Evolutionary conservation across 1,140 invertebrate species (phyloP).

Genomic region (Sminthurides bifidus): DNA sequence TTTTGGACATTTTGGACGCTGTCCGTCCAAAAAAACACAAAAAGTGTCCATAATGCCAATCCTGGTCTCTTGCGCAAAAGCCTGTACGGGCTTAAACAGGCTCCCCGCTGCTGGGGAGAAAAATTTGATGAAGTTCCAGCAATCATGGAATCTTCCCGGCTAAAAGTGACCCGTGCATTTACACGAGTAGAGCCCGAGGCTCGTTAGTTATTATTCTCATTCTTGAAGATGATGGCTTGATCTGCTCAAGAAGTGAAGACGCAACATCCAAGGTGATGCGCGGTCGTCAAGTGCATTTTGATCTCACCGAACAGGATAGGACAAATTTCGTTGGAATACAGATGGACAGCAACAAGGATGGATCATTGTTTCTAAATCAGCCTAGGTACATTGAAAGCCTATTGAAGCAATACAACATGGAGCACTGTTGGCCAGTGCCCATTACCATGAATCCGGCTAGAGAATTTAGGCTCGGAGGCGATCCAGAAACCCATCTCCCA

Average conservation of each 20-base stretch:
- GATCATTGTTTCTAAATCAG: conserved; percentile 22
- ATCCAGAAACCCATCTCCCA: not conserved
- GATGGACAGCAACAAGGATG: conserved; percentile 33
- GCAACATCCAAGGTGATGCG: not conserved
- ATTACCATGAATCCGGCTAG: conserved; percentile 12
- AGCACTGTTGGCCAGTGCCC: conserved; percentile 5
- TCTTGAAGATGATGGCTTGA: conserved; percentile 38
- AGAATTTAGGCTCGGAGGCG: not conserved
- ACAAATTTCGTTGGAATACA: conserved; percentile 33
- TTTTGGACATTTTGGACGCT: too few relatives aligned
- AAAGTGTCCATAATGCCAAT: too few relatives aligned
- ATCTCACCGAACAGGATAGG: not conserved
- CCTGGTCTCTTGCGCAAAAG: too few relatives aligned
- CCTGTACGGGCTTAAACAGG: too few relatives aligned
- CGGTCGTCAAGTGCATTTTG: not conserved
- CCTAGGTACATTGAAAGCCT: conserved; percentile 1
- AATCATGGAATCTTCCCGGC: conserved; percentile 33
- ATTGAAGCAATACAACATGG: conserved; percentile 15
- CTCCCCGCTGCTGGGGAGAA: conserved; percentile 37
- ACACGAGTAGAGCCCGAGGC: conserved; percentile 20
- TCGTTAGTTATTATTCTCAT: conserved; percentile 33
- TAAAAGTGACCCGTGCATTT: conserved; percentile 36
- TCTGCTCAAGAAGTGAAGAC: conserved; percentile 13
- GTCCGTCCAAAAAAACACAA: too few relatives aligned
- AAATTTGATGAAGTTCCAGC: conserved; percentile 29